These are phyloP conservation scores for Melieria picta DNA, from an alignment of 2,888 invertebrate species.

Conservation along the genomic window DNA sequence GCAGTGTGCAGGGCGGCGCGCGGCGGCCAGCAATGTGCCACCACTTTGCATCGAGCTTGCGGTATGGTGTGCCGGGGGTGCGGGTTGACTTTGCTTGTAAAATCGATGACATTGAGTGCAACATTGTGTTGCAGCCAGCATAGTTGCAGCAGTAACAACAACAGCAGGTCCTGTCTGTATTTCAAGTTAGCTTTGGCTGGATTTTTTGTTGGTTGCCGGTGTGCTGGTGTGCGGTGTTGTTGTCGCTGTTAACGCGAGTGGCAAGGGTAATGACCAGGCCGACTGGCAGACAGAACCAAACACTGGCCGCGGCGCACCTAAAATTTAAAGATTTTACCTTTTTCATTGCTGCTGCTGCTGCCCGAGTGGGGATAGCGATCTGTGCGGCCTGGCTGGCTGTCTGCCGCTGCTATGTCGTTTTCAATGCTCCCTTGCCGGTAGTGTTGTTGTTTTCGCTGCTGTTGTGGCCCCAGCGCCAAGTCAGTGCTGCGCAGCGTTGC, in stretches of 20 bases:
- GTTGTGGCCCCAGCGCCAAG: too few relatives aligned
- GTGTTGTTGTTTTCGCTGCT: too few relatives aligned
- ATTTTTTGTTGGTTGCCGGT: too few relatives aligned
- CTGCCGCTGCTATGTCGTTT: not conserved
- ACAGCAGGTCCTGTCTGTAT: conserved; percentile 21
- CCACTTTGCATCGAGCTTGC: too few relatives aligned
- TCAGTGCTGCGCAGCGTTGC: conserved; percentile 44
- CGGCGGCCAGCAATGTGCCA: not conserved
- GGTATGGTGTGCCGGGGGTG: too few relatives aligned
- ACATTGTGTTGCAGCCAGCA: conserved; percentile 51
- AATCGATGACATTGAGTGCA: conserved; percentile 65
- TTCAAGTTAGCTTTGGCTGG: too few relatives aligned
- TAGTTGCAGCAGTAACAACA: conserved; percentile 30
- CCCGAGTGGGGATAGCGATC: too few relatives aligned
- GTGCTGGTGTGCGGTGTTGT: too few relatives aligned
- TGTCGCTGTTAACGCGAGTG: too few relatives aligned
- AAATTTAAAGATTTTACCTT: not conserved
- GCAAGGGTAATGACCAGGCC: too few relatives aligned
- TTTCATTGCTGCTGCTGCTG: conserved; percentile 11
- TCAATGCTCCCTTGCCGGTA: not conserved
- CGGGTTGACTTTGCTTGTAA: conserved; percentile 37
- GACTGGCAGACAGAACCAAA: conserved; percentile 7
- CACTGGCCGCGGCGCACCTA: not conserved
- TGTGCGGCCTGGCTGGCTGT: too few relatives aligned
- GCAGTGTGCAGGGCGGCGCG: too few relatives aligned